phyloP scores from a whole-genome alignment of 2,888 invertebrate genomes.

The Gryllus longicercus region DNA sequence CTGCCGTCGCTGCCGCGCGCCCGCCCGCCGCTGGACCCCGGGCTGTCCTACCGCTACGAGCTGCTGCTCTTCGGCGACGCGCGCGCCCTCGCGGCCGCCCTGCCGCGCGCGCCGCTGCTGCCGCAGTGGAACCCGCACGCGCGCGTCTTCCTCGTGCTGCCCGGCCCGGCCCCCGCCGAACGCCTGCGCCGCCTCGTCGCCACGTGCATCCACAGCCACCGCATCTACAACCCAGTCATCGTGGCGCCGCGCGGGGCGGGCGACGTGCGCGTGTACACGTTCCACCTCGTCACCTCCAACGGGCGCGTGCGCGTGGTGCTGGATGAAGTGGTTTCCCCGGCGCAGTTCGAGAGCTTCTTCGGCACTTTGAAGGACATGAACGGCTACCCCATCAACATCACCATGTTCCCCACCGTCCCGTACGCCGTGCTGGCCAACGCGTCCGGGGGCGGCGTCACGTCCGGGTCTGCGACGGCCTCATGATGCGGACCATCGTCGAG shows the following conservation, averaged over 20 bases:
- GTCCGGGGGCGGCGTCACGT: not conserved
- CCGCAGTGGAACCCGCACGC: not conserved
- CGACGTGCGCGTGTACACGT: not conserved
- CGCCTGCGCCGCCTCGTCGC: not conserved
- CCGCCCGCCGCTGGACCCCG: not conserved
- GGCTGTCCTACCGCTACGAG: not conserved
- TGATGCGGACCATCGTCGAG: not conserved
- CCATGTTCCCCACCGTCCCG: not conserved
- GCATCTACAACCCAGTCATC: not conserved
- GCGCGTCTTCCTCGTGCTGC: not conserved
- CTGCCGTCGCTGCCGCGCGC: not conserved
- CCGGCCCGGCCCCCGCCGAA: not conserved
- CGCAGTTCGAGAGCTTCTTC: not conserved
- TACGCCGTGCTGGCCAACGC: not conserved
- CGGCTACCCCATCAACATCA: not conserved
- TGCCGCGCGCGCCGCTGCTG: not conserved
- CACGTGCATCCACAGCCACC: no score
- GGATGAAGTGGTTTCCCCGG: not conserved
- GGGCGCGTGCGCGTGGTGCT: not conserved
- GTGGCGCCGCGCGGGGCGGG: not conserved
- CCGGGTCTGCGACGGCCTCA: not conserved
- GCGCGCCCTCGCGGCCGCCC: not conserved
- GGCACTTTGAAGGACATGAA: not conserved
- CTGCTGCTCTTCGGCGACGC: not conserved
- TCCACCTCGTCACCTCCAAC: not conserved